A percentile compares a stretch with the other conserved stretches of the same genome.
Conservation (phyloP, 2,888 invertebrate species). For the Timema cristinae region DNA sequence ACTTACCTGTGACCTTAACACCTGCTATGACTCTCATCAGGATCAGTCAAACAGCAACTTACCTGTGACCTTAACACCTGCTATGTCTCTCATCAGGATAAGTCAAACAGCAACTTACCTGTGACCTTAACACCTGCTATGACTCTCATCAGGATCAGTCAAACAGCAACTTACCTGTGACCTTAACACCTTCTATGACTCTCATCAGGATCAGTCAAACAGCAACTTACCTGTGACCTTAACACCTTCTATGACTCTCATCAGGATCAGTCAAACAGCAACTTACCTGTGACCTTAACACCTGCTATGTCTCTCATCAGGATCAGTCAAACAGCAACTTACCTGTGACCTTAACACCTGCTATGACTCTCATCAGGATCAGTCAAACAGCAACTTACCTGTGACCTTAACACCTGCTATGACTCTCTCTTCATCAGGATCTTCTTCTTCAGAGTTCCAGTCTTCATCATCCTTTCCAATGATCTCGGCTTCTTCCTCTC, state of each 20-base stretch:
- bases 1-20: slow-evolving; percentile 40
- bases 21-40: slow-evolving; percentile 40
- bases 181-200: slow-evolving; percentile 43
- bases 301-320: slow-evolving; percentile 40
- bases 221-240: slow-evolving; percentile 37
- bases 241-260: slow-evolving; percentile 41
- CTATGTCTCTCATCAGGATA: slow-evolving; percentile 38
- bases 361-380: slow-evolving; percentile 38
- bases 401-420: slow-evolving; percentile 41
- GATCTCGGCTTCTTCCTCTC: slow-evolving; percentile 38
- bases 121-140: slow-evolving; percentile 41
- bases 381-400: slow-evolving; percentile 33
- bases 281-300: slow-evolving; percentile 40
- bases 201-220: slow-evolving; percentile 26
- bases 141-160: slow-evolving; percentile 37
- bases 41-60: slow-evolving; percentile 13
- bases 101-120: slow-evolving; percentile 33
- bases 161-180: slow-evolving; percentile 36
- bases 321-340: slow-evolving; percentile 13
- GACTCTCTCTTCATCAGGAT: slow-evolving; percentile 35
- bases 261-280: slow-evolving; percentile 11
- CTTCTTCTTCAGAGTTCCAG: slow-evolving; percentile 32
- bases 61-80: slow-evolving; percentile 41
- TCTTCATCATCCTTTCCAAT: slow-evolving; percentile 35
- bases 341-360: slow-evolving; percentile 41